These are phyloP conservation scores for Pedetes capensis DNA, from an alignment of 2,113 vertebrate species.

Conservation along the genomic window DNA sequence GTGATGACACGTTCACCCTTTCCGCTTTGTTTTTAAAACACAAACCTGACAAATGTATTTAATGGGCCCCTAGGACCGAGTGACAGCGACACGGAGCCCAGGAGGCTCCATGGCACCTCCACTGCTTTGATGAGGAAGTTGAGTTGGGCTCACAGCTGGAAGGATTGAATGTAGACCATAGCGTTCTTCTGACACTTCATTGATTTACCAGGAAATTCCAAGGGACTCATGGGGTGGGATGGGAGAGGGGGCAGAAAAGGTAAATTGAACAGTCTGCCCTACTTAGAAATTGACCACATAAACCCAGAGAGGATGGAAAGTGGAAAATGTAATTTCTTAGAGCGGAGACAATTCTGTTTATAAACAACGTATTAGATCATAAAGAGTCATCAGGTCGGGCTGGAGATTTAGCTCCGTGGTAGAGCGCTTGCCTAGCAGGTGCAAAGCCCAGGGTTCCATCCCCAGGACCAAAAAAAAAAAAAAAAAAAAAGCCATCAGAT, in stretches of 20 bases:
- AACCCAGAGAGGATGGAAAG: not conserved
- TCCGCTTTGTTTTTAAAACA: constrained; percentile 62
- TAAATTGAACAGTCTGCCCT: not conserved
- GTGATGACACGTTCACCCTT: constrained; percentile 44
- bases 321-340: not conserved
- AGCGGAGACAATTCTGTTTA: not conserved
- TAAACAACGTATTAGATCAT: not conserved
- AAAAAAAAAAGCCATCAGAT: not conserved
- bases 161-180: not conserved
- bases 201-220: constrained; percentile 8
- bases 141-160: not conserved
- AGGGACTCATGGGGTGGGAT: not conserved
- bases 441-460: no score
- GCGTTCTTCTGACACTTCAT: not conserved
- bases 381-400: not conserved
- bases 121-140: not conserved
- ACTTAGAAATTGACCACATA: not conserved
- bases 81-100: not conserved
- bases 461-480: no score
- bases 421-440: no score
- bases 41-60: constrained; percentile 53
- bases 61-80: not conserved
- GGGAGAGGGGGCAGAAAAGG: not conserved
- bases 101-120: not conserved
- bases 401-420: no score